A percentile compares a stretch with the other conserved stretches of the same genome.
phyloP scores from a whole-genome alignment of 1,140 invertebrate genomes.

The Intoshia linei region DNA sequence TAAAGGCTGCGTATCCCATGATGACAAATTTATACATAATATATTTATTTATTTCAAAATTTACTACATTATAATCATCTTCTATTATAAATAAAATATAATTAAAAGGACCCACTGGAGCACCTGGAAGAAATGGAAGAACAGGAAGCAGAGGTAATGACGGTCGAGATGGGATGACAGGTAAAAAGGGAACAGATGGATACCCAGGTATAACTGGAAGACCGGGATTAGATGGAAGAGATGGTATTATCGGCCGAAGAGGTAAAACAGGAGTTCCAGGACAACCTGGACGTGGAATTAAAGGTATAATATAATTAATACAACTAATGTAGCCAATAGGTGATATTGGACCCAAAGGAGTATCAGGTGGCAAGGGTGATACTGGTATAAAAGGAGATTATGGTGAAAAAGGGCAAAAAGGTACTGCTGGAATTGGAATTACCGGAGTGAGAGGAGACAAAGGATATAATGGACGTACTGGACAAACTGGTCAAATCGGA shows the following conservation, averaged over 20 bases:
- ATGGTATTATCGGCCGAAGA: neutral
- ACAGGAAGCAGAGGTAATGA: neutral
- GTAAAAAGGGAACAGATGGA: neutral
- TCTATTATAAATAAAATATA: too few relatives aligned
- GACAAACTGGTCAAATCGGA: slow-evolving; percentile 1
- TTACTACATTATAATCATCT: too few relatives aligned
- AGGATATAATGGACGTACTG: neutral
- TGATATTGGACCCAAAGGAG: neutral
- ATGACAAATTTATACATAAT: too few relatives aligned
- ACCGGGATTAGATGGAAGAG: neutral
- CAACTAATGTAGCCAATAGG: neutral
- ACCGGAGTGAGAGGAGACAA: neutral
- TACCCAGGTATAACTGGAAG: neutral
- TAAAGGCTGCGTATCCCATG: too few relatives aligned
- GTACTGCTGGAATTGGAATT: neutral
- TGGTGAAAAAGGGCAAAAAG: neutral
- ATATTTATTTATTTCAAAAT: too few relatives aligned
- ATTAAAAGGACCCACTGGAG: neutral
- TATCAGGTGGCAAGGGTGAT: neutral
- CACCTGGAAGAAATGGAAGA: neutral
- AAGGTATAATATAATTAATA: neutral
- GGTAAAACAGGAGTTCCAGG: neutral
- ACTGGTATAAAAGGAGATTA: neutral
- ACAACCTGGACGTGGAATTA: neutral
- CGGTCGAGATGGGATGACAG: neutral